A percentile compares a stretch with the other conserved stretches of the same genome.
Evolutionary conservation across 2,888 invertebrate species (phyloP).

Genomic region (Drosophila meridionalis): DNA sequence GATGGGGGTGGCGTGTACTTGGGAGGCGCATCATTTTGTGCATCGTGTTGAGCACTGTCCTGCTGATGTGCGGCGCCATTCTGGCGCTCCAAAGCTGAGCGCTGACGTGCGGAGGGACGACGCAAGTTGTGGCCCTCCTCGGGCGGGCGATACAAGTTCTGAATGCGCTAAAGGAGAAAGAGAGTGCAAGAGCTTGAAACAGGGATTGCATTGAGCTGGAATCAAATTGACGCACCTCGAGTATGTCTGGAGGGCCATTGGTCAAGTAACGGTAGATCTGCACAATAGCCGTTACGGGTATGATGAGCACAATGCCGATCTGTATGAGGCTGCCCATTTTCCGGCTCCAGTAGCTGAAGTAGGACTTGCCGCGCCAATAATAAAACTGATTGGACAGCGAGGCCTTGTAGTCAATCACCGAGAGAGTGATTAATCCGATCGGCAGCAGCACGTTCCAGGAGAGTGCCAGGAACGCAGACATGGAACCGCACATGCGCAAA

Average conservation of each 20-base stretch:
- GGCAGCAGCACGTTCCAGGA: conserved; percentile 95
- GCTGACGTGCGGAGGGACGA: conserved; percentile 60
- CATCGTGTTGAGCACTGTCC: conserved; percentile 49
- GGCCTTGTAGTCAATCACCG: conserved; percentile 90
- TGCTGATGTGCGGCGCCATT: conserved; percentile 48
- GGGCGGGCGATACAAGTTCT: conserved; percentile 92
- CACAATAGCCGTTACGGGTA: conserved; percentile 87
- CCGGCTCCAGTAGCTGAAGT: conserved; percentile 92
- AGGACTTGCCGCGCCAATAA: conserved; percentile 89
- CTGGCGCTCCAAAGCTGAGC: conserved; percentile 50
- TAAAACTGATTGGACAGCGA: conserved; percentile 89
- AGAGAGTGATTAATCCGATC: conserved; percentile 90
- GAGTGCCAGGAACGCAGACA: conserved; percentile 90
- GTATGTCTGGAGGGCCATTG: conserved; percentile 93
- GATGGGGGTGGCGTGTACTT: conserved; percentile 97
- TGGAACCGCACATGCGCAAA: conserved; percentile 86
- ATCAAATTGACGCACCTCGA: conserved; percentile 89
- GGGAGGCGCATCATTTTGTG: conserved; percentile 91
- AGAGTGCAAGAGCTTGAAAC: background rate
- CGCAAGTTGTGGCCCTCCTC: conserved; percentile 84
- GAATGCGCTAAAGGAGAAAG: conserved; percentile 89
- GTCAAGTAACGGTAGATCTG: conserved; percentile 92
- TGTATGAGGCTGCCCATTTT: conserved; percentile 92
- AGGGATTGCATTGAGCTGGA: background rate
- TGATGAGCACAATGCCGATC: conserved; percentile 90